Evolutionary conservation across 1,140 invertebrate genomes (phyloP).

Genomic region (Drosophila takahashii): DNA sequence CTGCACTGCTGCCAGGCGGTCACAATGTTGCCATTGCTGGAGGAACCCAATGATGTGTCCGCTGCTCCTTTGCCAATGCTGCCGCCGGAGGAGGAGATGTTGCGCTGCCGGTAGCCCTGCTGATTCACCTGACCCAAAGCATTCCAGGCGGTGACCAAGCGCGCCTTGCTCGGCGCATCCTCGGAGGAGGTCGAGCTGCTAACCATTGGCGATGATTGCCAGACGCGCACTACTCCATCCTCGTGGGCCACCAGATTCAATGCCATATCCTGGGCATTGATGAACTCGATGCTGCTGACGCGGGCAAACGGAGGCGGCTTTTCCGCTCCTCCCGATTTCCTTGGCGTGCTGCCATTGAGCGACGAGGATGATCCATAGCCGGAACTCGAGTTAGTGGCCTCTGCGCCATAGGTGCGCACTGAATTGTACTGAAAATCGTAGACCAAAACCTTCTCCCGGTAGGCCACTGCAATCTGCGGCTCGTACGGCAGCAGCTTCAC

Average conservation of each 20-base stretch:
- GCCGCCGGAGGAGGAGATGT: conserved; percentile 3
- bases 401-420: conserved; percentile 55
- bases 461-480: conserved; percentile 93
- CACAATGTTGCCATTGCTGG: conserved; percentile 86
- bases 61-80: conserved; percentile 17
- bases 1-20: conserved; percentile 92
- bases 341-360: conserved; percentile 39
- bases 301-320: conserved; percentile 84
- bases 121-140: conserved; percentile 41
- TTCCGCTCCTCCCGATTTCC: conserved; percentile 33
- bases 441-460: conserved; percentile 90
- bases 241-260: conserved; percentile 85
- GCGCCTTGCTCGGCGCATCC: conserved; percentile 20
- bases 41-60: not conserved
- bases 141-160: conserved; percentile 75
- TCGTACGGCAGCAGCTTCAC: conserved; percentile 96
- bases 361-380: conserved; percentile 28
- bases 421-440: conserved; percentile 78
- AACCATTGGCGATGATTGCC: conserved; percentile 62
- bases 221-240: conserved; percentile 86
- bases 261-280: conserved; percentile 94
- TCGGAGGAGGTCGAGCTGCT: not conserved
- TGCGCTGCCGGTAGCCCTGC: conserved; percentile 9
- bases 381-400: conserved; percentile 12
- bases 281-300: conserved; percentile 93